phyloP scores from a whole-genome alignment of 1,140 invertebrate species.

The Bombus soroeensis region DNA sequence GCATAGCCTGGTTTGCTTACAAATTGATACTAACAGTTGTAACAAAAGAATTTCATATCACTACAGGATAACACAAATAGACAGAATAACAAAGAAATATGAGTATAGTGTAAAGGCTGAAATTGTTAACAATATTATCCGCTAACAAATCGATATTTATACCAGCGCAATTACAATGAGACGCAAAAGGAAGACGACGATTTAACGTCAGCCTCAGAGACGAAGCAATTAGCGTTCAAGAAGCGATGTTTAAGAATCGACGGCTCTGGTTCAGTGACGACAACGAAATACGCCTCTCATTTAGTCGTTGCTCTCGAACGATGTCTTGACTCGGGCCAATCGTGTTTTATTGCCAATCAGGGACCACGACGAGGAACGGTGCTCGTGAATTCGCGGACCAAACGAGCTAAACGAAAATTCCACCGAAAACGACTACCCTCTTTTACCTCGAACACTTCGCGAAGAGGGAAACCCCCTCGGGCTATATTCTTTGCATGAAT shows the following conservation, averaged over 20 bases:
- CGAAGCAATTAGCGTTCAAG: background rate
- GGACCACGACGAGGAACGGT: constrained; percentile 27
- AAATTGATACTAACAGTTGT: background rate
- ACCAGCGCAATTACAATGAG: too few species aligned
- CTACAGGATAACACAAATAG: too few species aligned
- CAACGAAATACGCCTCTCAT: constrained; percentile 47
- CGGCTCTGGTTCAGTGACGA: background rate
- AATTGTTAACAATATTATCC: too few species aligned
- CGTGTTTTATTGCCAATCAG: constrained; percentile 67
- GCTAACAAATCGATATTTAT: background rate
- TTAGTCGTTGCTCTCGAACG: constrained; percentile 32
- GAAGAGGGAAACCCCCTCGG: constrained; percentile 1
- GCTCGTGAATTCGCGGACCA: constrained; percentile 47
- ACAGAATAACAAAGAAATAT: too few species aligned
- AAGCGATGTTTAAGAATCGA: constrained; percentile 16
- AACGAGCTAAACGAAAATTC: constrained; percentile 44
- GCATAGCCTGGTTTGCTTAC: background rate
- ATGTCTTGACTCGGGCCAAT: constrained; percentile 49
- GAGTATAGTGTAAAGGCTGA: too few species aligned
- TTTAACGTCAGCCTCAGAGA: background rate
- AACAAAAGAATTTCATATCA: background rate
- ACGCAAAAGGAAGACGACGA: background rate
- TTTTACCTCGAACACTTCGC: background rate
- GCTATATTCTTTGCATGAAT: constrained; percentile 10
- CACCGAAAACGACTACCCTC: background rate